Evolutionary conservation across 2,888 invertebrate genomes (phyloP).

Genomic region (Campaea margaritaria): DNA sequence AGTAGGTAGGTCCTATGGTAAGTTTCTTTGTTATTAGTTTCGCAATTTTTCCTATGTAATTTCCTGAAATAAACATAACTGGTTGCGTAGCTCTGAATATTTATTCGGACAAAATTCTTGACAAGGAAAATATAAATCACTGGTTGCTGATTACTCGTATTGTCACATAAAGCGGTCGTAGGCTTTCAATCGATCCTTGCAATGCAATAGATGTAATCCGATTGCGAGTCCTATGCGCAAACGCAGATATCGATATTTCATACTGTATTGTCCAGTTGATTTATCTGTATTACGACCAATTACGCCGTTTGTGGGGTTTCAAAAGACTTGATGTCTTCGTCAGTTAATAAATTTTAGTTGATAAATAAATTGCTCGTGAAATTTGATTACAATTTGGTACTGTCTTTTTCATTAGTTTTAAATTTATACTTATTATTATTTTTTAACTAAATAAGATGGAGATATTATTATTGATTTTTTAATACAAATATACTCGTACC

Average conservation of each 20-base stretch:
- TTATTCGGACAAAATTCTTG: background rate
- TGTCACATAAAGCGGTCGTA: conserved; percentile 56
- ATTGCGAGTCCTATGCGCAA: conserved; percentile 51
- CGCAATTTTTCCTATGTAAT: too few relatives aligned
- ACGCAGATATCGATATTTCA: conserved; percentile 56
- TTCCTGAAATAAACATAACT: too few relatives aligned
- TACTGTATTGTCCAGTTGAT: conserved; percentile 67
- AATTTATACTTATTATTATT: too few relatives aligned
- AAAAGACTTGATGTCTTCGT: conserved; percentile 36
- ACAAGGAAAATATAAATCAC: conserved; percentile 47
- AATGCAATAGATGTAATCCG: conserved; percentile 59
- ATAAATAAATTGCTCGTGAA: conserved; percentile 8
- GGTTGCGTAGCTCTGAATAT: background rate
- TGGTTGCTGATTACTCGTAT: conserved; percentile 64
- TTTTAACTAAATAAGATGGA: too few relatives aligned
- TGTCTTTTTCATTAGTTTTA: too few relatives aligned
- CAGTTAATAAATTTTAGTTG: conserved; percentile 29
- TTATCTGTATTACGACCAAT: conserved; percentile 68
- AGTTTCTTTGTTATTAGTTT: too few relatives aligned
- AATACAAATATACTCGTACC: too few relatives aligned
- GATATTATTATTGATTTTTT: too few relatives aligned
- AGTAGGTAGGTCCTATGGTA: too few relatives aligned
- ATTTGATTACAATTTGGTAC: conserved; percentile 11
- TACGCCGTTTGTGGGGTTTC: conserved; percentile 66
- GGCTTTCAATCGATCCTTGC: conserved; percentile 19